Conservation (phyloP, 2,888 invertebrate species). For the Camptogramma bilineatum region DNA sequence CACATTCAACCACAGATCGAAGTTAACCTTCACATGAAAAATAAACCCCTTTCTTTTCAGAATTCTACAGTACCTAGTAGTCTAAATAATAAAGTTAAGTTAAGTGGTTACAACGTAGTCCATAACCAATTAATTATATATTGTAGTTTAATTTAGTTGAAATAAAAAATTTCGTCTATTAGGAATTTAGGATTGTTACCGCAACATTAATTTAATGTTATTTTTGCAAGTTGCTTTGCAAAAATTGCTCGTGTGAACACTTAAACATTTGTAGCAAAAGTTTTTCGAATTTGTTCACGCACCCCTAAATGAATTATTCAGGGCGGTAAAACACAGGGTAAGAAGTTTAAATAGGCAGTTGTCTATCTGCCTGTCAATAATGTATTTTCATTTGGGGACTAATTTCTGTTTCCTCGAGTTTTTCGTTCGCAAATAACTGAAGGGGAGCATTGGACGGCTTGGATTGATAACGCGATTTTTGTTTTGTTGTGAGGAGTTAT, state of each 20-base stretch:
- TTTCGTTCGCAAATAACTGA: slow-evolving; percentile 37
- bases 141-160: no score
- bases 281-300: slow-evolving; percentile 64
- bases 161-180: no score
- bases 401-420: slow-evolving; percentile 51
- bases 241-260: slow-evolving; percentile 12
- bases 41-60: no score
- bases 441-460: slow-evolving; percentile 6
- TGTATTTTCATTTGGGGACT: slow-evolving; percentile 62
- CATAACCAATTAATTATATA: no score
- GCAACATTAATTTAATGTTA: neutral
- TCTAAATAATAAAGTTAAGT: no score
- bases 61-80: no score
- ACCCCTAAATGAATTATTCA: slow-evolving; percentile 73
- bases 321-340: slow-evolving; percentile 60
- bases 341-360: slow-evolving; percentile 62
- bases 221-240: neutral
- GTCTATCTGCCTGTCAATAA: slow-evolving; percentile 72
- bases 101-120: no score
- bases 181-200: neutral
- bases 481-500: neutral
- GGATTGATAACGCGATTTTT: neutral
- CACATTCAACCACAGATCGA: no score
- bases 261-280: slow-evolving; percentile 41
- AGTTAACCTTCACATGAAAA: no score